A percentile compares a stretch with the other conserved stretches of the same genome.
These are phyloP conservation scores for Chloromyia formosa DNA, from an alignment of 2,888 invertebrate species.

Conservation along the genomic window DNA sequence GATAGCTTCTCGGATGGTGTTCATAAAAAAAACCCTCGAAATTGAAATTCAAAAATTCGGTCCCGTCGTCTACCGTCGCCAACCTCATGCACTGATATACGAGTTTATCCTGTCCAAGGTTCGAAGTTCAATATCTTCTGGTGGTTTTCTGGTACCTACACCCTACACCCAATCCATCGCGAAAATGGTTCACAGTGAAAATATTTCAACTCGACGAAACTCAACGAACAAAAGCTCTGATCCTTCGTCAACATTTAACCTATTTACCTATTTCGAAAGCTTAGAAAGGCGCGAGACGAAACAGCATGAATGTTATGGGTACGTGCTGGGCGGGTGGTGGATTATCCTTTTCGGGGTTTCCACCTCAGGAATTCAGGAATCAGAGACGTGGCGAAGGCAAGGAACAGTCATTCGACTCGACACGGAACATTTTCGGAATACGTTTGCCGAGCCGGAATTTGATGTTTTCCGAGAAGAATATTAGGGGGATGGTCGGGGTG, in stretches of 20 bases:
- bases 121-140: not conserved
- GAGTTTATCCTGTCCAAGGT: conserved; percentile 18
- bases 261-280: conserved; percentile 29
- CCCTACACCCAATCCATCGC: not conserved
- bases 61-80: not conserved
- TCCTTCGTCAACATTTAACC: conserved; percentile 20
- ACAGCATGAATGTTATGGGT: not conserved
- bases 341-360: conserved; percentile 17
- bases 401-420: not conserved
- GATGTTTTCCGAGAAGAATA: not conserved
- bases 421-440: not conserved
- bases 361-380: not conserved
- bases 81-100: not conserved
- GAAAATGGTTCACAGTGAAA: no score
- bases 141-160: not conserved
- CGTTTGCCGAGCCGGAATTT: conserved; percentile 1
- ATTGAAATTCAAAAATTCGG: conserved; percentile 16
- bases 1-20: not conserved
- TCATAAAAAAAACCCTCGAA: not conserved
- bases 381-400: not conserved
- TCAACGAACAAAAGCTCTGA: not conserved
- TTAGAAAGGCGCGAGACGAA: conserved; percentile 23
- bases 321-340: no score
- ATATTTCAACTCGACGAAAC: conserved; percentile 20
- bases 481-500: not conserved